Evolutionary conservation across 2,113 vertebrate genomes (phyloP), one percentile per base, ranked within the genome.

Genomic region (Rhinoptilus africanus): DNA sequence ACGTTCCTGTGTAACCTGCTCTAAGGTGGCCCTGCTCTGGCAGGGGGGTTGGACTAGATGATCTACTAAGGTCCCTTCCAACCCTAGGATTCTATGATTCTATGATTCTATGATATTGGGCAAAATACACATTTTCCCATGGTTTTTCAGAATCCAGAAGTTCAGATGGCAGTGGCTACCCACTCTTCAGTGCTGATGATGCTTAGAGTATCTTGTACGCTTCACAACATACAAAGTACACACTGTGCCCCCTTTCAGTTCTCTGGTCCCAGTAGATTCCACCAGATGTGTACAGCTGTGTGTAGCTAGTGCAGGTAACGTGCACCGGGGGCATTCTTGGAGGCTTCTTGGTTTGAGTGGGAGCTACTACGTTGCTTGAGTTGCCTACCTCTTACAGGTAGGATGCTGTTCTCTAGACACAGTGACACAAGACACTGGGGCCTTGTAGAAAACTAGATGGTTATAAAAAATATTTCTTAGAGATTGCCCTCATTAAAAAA

Each of bases 171-270:
- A 30, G 24, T 64, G 48, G 19, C 48, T 64, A 32, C 22, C 50
- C 3, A 2, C 8, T 73, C 26, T 39, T 63, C 35, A 64, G 16
- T 9, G 7, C 39, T 68, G 48, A 5, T 60, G 57, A 54, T 30
- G 12, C 34, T 76, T 28, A 45, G 19, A 54, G 22, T 54, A 32
- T 56, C 22, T 79, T 47, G 4, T 34, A 13, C 0, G 0, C 35
- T 23, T 73, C n/a, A 69, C 8, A 62, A n/a, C 0, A 1, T 71
- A 56, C 6, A 19, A 3, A 53, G 6, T 56, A 32, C 0, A 0
- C 13, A 1, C 3, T 18, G 19, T 67, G 34, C 34, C 10, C 19
- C 4, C 23, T 62, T 75, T 51, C 74, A 37, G 0, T 16, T 18
- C n/a, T 59, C 20, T 68, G 74, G 37, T 53, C 45, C 67, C 20